Evolutionary conservation across 2,113 vertebrate species (phyloP), one percentile per base, ranked within the genome.

Genomic region (Recurvirostra avosetta): DNA sequence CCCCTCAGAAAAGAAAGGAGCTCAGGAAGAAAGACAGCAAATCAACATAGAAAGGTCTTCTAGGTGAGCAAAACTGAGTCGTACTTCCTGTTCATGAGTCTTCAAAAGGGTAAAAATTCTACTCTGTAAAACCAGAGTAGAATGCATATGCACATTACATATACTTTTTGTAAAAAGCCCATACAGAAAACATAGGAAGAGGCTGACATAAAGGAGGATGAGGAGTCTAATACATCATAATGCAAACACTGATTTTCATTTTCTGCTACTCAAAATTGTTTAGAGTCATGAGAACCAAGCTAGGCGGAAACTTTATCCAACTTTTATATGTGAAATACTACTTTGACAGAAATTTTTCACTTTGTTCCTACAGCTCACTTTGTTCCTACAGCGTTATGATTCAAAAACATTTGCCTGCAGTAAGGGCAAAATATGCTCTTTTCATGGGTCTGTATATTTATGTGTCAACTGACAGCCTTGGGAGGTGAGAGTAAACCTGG

Each of bases 381-480:
- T 86, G 19, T 90, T 86, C 52, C 56, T 61, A 40, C 30, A 88
- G 18, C 56, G 61, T 75, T 95, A 88, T 38, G 25, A 91, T 90
- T 91, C 61, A 71, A 93, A 38, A 70, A 88, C 25, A 91, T 96
- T 88, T 90, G 71, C 68, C 22, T 90, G 77, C 45, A 94, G 78
- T 90, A 91, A 94, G 75, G 32, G 55, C 79, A 95, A 94, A 94
- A 92, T 38, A 92, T 29, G 12, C n/a, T 92, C 58, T 84, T 96
- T 95, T 61, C 56, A 79, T 66, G 18, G 38, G 62, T 82, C 65
- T 96, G 76, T 94, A 66, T 94, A 93, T 97, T 84, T 92, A 68
- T 75, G 71, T 94, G 71, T 95, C 92, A 92, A 91, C 58, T 50
- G 79, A 94, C 66, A 93, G 93, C 88, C 82, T 62, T 94, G 86